Base-by-base conservation (phyloP, 1,140 invertebrate species). In the Rhyacophila brunnea region DNA sequence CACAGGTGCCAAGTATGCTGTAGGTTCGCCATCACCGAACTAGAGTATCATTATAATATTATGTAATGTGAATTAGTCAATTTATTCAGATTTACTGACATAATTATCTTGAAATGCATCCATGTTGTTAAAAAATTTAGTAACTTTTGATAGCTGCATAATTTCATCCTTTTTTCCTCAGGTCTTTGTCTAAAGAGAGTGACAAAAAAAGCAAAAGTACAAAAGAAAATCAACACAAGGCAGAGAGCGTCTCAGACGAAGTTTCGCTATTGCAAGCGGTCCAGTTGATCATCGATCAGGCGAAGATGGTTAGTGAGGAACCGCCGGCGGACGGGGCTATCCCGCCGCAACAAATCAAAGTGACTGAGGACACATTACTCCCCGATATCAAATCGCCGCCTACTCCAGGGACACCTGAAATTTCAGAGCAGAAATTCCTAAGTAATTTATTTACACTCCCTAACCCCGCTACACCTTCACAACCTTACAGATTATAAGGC, bases 101-200 rank as follows among this genome's bases (percentile, higher is more conserved):
- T n/a, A n/a, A n/a, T n/a, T n/a, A n/a, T n/a, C n/a, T n/a, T n/a
- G n/a, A n/a, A n/a, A n/a, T n/a, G n/a, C n/a, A n/a, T n/a, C n/a
- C n/a, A n/a, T n/a, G n/a, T n/a, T n/a, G n/a, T n/a, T n/a, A n/a
- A n/a, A n/a, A n/a, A n/a, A n/a, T n/a, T n/a, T n/a, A n/a, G n/a
- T n/a, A n/a, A n/a, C n/a, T n/a, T n/a, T n/a, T n/a, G n/a, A n/a
- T n/a, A n/a, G n/a, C n/a, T n/a, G n/a, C n/a, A n/a, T n/a, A n/a
- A n/a, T n/a, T n/a, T n/a, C n/a, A n/a, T n/a, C n/a, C 43, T 42
- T 34, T 54, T 45, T 17, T 45, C 40, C 13, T 34, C 17, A 57
- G 54, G n/a, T 57, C 45, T 23, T 45, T 14, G 34, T 51, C 56
- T n/a, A 58, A 58, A 50, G 56, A 58, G 18, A 46, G 23, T 51